phyloP scores from a whole-genome alignment of 2,113 vertebrate species.

The Todiramphus chloris region DNA sequence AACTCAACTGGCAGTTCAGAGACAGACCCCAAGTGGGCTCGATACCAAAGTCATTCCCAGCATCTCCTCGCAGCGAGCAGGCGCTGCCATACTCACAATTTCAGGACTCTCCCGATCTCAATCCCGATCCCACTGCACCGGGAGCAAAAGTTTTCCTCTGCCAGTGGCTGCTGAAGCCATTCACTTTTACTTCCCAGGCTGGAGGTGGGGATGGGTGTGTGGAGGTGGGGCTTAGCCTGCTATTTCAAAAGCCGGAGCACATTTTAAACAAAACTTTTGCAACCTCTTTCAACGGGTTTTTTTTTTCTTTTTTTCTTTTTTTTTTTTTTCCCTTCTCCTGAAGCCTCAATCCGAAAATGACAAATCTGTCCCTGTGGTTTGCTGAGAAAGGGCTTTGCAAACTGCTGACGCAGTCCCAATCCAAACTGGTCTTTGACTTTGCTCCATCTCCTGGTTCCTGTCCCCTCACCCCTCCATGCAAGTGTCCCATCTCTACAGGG shows the following conservation, averaged over 20 bases:
- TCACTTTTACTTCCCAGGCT: neutral
- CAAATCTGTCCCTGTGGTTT: neutral
- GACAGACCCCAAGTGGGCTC: neutral
- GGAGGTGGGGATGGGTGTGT: neutral
- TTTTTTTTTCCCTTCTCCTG: too few species aligned
- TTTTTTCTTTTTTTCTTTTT: rapidly evolving
- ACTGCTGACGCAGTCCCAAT: neutral
- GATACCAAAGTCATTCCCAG: rapidly evolving
- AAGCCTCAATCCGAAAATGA: neutral
- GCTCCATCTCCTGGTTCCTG: rapidly evolving
- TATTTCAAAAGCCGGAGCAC: rapidly evolving
- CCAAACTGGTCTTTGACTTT: neutral
- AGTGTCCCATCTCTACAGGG: rapidly evolving
- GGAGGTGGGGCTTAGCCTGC: conserved; percentile 35
- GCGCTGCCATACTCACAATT: neutral
- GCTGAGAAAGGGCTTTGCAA: neutral
- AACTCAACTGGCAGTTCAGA: neutral
- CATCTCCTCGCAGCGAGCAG: neutral
- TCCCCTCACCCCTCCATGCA: rapidly evolving
- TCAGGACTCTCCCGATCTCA: neutral
- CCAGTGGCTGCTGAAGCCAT: neutral
- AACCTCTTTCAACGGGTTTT: rapidly evolving
- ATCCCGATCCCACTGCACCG: rapidly evolving
- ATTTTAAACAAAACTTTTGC: neutral
- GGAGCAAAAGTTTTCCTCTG: neutral